Base-by-base conservation (phyloP, 37 sponge, comb jelly and placozoan genomes). In the Theonella swinhoei region DNA sequence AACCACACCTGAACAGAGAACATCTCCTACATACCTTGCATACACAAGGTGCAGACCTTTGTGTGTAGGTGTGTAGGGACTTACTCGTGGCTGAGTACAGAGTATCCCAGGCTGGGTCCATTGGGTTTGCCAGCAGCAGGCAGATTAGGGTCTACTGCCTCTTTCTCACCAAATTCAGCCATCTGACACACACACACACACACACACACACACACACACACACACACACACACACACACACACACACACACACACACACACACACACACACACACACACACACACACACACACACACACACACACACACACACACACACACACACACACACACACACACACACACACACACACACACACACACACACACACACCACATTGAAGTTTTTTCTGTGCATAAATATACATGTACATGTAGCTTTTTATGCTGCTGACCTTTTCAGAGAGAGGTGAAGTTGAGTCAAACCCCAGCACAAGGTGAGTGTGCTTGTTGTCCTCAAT, bases 401-500 rank as follows among this genome's bases (percentile, higher is more conserved):
- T 17, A 36, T 35, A 14, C 31, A 33, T 35, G 30, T 39, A 31
- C 66, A 42, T 7, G 54, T 17, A n/a, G n/a, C n/a, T n/a, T n/a
- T n/a, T n/a, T n/a, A n/a, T n/a, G n/a, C n/a, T n/a, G 29, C 82
- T 42, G 32, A 89, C 94, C 65, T 85, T 85, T 39, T 95, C 95
- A 39, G 81, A 68, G 19, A 79, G 30, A 19, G 54, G 31, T 2
- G 47, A 33, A 3, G 64, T 29, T 2, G 29, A 4, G 38, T 85
- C 86, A 70, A 85, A 95, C n/a, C 95, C 95, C 1, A 91, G 72
- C 22, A 68, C 37, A 39, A 95, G 86, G 80, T 91, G 95, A 9
- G 92, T 89, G 31, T 59, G 37, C 59, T 91, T 91, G 76, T 86
- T 95, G 76, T 91, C 87, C 25, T 38, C 33, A 8, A 58, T 76